These are phyloP conservation scores for Hydrochoerus hydrochaeris DNA, from an alignment of 2,113 vertebrate species.

Conservation along the genomic window DNA sequence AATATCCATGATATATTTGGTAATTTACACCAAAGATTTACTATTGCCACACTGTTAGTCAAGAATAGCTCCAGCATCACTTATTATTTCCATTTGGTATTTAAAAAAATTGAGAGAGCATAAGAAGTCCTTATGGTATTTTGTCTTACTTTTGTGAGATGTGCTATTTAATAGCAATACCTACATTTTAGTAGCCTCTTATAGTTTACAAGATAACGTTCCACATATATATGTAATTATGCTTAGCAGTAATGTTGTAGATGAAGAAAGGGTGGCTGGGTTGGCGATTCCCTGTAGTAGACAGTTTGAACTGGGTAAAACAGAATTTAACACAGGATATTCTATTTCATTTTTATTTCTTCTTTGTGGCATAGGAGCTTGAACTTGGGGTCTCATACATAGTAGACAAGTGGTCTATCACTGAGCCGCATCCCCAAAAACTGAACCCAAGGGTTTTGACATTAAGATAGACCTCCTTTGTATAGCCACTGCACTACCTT, in stretches of 20 bases:
- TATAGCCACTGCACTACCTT: background rate
- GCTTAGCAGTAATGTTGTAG: background rate
- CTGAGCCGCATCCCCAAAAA: background rate
- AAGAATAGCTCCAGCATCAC: background rate
- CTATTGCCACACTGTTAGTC: background rate
- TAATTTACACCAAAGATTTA: background rate
- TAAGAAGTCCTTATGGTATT: background rate
- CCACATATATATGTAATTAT: background rate
- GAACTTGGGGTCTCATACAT: background rate
- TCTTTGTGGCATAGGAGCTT: background rate
- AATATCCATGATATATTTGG: background rate
- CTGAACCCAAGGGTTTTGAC: background rate
- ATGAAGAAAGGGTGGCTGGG: background rate
- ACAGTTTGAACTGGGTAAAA: background rate
- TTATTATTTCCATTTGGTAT: slow-evolving; percentile 12
- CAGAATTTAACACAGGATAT: background rate
- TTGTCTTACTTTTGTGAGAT: background rate
- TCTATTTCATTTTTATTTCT: background rate
- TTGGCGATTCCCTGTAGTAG: background rate
- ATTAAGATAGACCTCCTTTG: background rate
- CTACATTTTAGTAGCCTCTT: background rate
- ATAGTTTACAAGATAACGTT: background rate
- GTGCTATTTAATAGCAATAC: background rate
- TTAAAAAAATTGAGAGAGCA: background rate
- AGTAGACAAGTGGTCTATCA: background rate